Percentiles rank a stretch among this genome's conserved stretches.
These are phyloP conservation scores for Thinocorus orbignyianus DNA, from an alignment of 2,113 vertebrate species.

Conservation along the genomic window DNA sequence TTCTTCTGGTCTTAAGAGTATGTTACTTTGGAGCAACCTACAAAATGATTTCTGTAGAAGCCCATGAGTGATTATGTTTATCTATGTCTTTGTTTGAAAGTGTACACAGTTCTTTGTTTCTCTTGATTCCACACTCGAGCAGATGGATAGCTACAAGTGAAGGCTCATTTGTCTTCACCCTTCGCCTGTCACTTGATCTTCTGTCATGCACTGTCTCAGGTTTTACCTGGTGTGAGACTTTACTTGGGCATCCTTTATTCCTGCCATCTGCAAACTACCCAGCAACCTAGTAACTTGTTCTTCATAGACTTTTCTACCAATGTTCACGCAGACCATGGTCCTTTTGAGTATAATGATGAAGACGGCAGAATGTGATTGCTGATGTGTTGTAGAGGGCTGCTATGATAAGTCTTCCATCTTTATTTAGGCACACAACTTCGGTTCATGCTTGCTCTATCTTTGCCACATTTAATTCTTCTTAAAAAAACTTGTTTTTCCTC, in stretches of 20 bases:
- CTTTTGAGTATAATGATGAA: not conserved
- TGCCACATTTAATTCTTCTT: not conserved
- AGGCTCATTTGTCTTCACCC: not conserved
- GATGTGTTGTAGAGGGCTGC: not conserved
- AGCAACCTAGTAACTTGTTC: not conserved
- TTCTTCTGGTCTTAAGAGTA: not conserved
- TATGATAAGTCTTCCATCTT: not conserved
- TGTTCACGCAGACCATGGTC: accelerated
- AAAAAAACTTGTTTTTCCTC: not conserved
- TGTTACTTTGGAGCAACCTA: not conserved
- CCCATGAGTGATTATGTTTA: not conserved
- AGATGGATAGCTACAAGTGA: not conserved
- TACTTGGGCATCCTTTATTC: not conserved
- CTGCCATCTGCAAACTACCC: not conserved
- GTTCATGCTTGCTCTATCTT: not conserved
- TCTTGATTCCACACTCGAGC: not conserved
- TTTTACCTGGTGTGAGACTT: not conserved
- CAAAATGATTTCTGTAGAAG: not conserved
- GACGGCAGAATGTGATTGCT: not conserved
- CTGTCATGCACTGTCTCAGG: not conserved
- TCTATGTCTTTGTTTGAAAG: not conserved
- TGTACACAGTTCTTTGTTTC: not conserved
- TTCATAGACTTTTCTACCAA: not conserved
- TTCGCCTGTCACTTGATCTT: not conserved
- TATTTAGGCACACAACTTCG: not conserved